Evolutionary conservation across 1,140 invertebrate genomes (phyloP).

Genomic region (Nomia melanderi): DNA sequence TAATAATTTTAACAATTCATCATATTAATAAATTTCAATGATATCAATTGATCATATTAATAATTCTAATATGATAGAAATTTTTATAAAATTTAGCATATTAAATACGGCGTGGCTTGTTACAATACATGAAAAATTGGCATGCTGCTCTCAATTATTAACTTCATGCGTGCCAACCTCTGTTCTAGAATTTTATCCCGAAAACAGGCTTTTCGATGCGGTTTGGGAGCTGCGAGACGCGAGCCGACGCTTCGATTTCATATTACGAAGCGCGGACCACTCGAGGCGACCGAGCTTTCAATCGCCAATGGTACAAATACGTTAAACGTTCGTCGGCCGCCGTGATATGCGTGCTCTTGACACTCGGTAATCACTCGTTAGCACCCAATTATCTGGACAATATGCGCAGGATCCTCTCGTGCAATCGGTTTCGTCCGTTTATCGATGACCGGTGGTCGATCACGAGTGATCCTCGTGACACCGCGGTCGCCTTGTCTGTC

Average conservation of each 20-base stretch:
- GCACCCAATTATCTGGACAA: constrained; percentile 15
- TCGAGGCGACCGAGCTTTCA: neutral
- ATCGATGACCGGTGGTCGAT: neutral
- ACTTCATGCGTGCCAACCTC: too few relatives aligned
- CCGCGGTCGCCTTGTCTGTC: neutral
- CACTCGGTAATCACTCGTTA: constrained; percentile 21
- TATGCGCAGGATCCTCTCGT: neutral
- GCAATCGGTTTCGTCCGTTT: constrained; percentile 17
- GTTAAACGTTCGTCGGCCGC: neutral
- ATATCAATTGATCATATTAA: too few relatives aligned
- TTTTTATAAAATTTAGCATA: too few relatives aligned
- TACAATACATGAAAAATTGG: too few relatives aligned
- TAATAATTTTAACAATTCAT: too few relatives aligned
- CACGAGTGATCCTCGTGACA: neutral
- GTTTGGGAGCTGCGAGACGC: neutral
- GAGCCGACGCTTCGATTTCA: neutral
- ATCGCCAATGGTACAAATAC: neutral
- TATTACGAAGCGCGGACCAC: neutral
- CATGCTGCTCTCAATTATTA: too few relatives aligned
- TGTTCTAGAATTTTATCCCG: too few relatives aligned
- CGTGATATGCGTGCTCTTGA: constrained; percentile 20
- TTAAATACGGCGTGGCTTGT: too few relatives aligned
- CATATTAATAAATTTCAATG: too few relatives aligned
- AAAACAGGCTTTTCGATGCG: too few relatives aligned
- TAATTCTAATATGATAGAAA: too few relatives aligned